Percentiles rank a stretch among this genome's conserved stretches.
Evolutionary conservation across 2,113 vertebrate genomes (phyloP).

Genomic region (Cebus imitator): DNA sequence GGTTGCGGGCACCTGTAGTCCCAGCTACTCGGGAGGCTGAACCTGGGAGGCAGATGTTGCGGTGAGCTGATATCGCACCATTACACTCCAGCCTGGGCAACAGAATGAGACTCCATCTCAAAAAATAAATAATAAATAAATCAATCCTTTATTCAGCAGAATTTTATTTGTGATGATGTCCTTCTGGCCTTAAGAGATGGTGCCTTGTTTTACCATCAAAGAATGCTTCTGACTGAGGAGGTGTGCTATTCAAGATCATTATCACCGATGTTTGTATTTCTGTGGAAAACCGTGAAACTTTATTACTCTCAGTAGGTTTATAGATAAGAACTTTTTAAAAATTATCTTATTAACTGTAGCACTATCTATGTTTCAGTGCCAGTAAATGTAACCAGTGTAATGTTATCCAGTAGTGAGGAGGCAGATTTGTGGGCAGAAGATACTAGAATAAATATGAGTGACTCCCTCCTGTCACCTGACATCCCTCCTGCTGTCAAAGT

Average conservation of each 20-base stretch:
- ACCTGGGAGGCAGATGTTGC: too few species aligned
- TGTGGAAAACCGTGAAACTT: not conserved
- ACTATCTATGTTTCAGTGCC: not conserved
- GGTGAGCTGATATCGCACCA: too few species aligned
- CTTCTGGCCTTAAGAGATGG: not conserved
- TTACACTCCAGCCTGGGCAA: too few species aligned
- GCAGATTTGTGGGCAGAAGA: not conserved
- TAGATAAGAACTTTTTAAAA: not conserved
- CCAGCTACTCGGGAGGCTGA: too few species aligned
- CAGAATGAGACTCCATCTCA: too few species aligned
- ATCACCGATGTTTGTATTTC: not conserved
- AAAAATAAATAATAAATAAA: too few species aligned
- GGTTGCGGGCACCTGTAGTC: too few species aligned
- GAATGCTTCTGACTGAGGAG: not conserved
- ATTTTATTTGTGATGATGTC: not conserved
- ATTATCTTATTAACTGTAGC: not conserved
- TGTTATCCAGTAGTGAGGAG: not conserved
- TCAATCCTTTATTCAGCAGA: not conserved
- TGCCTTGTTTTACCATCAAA: not conserved
- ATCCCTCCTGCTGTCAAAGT: not conserved
- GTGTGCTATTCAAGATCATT: not conserved
- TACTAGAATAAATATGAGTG: not conserved
- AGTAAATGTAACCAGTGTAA: not conserved
- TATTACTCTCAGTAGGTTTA: not conserved
- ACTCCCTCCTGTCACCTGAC: not conserved